These are phyloP conservation scores for Ophiodon elongatus DNA, from an alignment of 2,113 vertebrate genomes.

Conservation along the genomic window DNA sequence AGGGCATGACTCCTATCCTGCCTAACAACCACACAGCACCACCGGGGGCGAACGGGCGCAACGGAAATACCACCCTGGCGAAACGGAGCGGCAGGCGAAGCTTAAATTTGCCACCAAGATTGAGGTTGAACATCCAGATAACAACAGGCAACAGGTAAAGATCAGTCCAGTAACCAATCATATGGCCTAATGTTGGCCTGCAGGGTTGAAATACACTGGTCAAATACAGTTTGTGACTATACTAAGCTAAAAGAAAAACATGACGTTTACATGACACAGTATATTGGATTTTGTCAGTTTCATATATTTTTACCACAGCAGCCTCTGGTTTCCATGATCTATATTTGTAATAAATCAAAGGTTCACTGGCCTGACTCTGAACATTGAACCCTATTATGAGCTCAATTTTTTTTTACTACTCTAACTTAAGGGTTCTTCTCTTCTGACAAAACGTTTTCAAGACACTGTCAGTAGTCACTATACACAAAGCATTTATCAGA, in stretches of 20 bases:
- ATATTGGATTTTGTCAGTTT: not conserved
- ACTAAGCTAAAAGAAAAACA: not conserved
- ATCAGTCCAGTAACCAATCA: not conserved
- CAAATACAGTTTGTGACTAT: not conserved
- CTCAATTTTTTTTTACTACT: not conserved
- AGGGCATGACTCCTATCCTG: constrained; percentile 23
- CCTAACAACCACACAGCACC: constrained; percentile 54
- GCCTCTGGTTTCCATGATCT: not conserved
- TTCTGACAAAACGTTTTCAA: not conserved
- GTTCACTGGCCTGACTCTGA: not conserved
- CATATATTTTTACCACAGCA: not conserved
- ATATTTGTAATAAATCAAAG: not conserved
- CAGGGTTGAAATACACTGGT: not conserved
- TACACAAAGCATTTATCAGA: not conserved
- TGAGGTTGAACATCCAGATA: not conserved
- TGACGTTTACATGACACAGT: not conserved
- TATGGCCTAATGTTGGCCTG: not conserved
- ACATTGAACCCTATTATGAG: not conserved
- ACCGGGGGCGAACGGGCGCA: constrained; percentile 11
- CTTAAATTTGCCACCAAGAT: not conserved
- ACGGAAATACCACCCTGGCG: constrained; percentile 7
- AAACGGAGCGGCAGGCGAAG: not conserved
- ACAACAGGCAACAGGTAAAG: not conserved
- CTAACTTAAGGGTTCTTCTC: not conserved
- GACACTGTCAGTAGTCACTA: not conserved